Evolutionary conservation across 2,113 vertebrate species (phyloP).

Genomic region (Phyllostomus discolor): DNA sequence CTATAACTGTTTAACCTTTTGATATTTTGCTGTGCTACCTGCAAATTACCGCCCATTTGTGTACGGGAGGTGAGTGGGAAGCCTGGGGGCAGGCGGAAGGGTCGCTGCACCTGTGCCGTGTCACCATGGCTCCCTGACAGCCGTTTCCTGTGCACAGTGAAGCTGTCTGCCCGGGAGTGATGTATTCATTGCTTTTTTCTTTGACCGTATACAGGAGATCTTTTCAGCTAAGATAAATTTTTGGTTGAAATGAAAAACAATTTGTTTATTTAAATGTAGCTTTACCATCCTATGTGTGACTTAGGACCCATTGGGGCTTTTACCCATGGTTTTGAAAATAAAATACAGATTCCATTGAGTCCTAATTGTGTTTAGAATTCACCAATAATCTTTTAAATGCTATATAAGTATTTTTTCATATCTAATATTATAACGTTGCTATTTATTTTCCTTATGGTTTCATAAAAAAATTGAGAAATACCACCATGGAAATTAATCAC

Average conservation of each 20-base stretch:
- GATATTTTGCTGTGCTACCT: background rate
- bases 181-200: background rate
- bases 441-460: background rate
- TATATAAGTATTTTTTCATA: background rate
- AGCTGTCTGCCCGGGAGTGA: background rate
- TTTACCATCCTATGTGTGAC: background rate
- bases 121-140: background rate
- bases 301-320: background rate
- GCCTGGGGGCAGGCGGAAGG: background rate
- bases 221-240: background rate
- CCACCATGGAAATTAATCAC: background rate
- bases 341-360: background rate
- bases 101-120: background rate
- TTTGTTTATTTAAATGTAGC: background rate
- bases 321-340: background rate
- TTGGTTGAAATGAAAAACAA: background rate
- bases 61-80: background rate
- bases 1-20: slow-evolving; percentile 9
- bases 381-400: background rate
- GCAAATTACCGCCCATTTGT: background rate
- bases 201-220: background rate
- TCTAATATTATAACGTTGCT: slow-evolving; percentile 29
- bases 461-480: background rate
- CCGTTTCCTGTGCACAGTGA: background rate
- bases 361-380: slow-evolving; percentile 30